Evolutionary conservation across 2,888 invertebrate species (phyloP), one percentile per base, ranked within the genome.

Genomic region (Tachina fera): DNA sequence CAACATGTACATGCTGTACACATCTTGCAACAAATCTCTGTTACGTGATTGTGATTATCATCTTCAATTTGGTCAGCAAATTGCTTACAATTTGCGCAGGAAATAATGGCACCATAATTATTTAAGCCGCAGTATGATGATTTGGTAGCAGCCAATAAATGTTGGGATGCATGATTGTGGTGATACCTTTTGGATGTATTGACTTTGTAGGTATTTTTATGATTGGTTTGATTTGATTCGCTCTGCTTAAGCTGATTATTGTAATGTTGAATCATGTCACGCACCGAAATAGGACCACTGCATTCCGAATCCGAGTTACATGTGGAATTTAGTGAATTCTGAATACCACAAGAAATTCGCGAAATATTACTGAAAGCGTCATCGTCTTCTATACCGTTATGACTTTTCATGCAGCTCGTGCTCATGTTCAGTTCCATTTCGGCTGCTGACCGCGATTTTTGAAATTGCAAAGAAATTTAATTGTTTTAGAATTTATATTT

Each of bases 241-340:
- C 22, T 61, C n/a, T 53, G 61, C 22, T 53, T 16, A 4, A 72
- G 22, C 41, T 78, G 83, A 16, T 88, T 89, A 56, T 92, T 90
- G 58, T 92, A 92, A 3, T 89, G 87, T 39, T 89, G 89, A 11
- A 92, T 89, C 92, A 92, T 92, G 65, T 92, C 91, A 6, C 91
- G 90, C 14, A 92, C 92, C 60, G 89, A 88, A 10, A 90, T 87
- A 0, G 88, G 88, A 5, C 88, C 88, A 51, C 61, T 80, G 16
- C 67, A 83, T 58, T 88, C 88, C 1, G 71, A 51, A 68, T 87
- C 86, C 0, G 87, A 74, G 13, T 83, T 82, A 51, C 58, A 67
- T 22, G 82, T 53, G n/a, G 82, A 78, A 67, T 72, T 74, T 63
- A 65, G 16, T 13, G 71, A 51, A 60, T 70, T 65, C 16, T 43